These are phyloP conservation scores for Embiotoca jacksoni DNA, from an alignment of 2,113 vertebrate genomes.

Conservation along the genomic window DNA sequence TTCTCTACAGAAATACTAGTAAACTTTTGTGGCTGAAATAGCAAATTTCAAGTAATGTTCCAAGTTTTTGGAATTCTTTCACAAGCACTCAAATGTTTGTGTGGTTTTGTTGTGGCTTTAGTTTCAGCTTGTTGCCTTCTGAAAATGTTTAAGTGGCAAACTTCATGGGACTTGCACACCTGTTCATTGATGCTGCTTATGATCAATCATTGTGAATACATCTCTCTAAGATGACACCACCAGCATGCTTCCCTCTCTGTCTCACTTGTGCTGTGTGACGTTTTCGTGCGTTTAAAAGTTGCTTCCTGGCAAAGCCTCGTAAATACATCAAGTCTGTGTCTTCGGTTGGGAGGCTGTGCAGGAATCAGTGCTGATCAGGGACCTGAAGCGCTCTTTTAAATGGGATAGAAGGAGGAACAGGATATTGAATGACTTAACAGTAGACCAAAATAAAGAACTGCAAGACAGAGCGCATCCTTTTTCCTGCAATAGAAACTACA, in stretches of 20 bases:
- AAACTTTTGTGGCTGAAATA: no score
- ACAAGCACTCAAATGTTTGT: no score
- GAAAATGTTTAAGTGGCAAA: not conserved
- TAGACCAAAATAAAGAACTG: constrained; percentile 15
- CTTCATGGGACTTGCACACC: not conserved
- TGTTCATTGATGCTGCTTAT: not conserved
- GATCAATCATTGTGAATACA: not conserved
- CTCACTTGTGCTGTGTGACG: constrained; percentile 15
- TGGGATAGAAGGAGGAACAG: not conserved
- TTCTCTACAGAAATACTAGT: no score
- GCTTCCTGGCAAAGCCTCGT: constrained; percentile 20
- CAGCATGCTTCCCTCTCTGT: not conserved
- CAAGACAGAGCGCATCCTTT: not conserved
- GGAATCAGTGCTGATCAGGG: constrained; percentile 27
- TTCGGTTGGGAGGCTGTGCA: constrained; percentile 5
- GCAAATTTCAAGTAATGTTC: no score
- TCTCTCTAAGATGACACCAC: not conserved
- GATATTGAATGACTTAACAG: not conserved
- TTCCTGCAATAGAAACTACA: constrained; percentile 1
- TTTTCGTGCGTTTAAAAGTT: constrained; percentile 32
- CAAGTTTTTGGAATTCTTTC: no score
- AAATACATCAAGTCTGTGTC: constrained; percentile 35
- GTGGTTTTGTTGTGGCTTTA: no score
- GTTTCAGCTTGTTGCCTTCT: not conserved
- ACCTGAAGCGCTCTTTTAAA: constrained; percentile 9